These are phyloP conservation scores for Mechanitis messenoides DNA, from an alignment of 2,888 invertebrate species.

Conservation along the genomic window DNA sequence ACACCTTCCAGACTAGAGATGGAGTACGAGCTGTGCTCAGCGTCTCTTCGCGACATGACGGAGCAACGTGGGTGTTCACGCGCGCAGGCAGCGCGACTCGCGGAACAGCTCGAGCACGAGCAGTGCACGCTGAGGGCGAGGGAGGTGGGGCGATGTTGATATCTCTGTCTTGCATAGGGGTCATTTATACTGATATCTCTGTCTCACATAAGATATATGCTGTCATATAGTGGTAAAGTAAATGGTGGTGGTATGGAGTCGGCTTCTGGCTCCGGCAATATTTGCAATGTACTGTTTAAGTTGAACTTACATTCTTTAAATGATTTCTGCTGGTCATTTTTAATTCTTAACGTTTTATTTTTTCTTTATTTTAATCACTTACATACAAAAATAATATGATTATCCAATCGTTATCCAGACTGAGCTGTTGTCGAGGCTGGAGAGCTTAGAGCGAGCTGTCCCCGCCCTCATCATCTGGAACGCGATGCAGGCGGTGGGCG, in stretches of 20 bases:
- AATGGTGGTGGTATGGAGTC: too few relatives aligned
- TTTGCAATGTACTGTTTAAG: too few relatives aligned
- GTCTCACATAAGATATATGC: too few relatives aligned
- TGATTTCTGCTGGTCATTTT: too few relatives aligned
- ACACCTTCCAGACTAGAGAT: slow-evolving; percentile 69
- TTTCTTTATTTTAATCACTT: too few relatives aligned
- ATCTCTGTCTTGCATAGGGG: too few relatives aligned
- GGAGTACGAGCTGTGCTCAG: slow-evolving; percentile 78
- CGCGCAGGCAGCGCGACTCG: slow-evolving; percentile 65
- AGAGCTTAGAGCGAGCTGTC: slow-evolving; percentile 77
- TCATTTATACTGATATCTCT: too few relatives aligned
- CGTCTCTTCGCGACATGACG: slow-evolving; percentile 76
- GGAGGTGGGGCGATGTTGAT: slow-evolving; percentile 52
- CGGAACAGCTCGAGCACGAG: slow-evolving; percentile 56
- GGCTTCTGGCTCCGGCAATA: too few relatives aligned
- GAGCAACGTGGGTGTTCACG: slow-evolving; percentile 75
- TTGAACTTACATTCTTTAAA: too few relatives aligned
- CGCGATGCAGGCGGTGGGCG: slow-evolving; percentile 63
- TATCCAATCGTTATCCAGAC: slow-evolving; percentile 56
- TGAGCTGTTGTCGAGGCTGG: slow-evolving; percentile 73
- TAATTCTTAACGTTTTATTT: not conserved
- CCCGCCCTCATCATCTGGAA: slow-evolving; percentile 80
- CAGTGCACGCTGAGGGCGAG: slow-evolving; percentile 72
- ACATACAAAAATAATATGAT: not conserved
- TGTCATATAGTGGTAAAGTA: too few relatives aligned